Base-by-base conservation (phyloP, 1,140 invertebrate species). In the Pinna nobilis region DNA sequence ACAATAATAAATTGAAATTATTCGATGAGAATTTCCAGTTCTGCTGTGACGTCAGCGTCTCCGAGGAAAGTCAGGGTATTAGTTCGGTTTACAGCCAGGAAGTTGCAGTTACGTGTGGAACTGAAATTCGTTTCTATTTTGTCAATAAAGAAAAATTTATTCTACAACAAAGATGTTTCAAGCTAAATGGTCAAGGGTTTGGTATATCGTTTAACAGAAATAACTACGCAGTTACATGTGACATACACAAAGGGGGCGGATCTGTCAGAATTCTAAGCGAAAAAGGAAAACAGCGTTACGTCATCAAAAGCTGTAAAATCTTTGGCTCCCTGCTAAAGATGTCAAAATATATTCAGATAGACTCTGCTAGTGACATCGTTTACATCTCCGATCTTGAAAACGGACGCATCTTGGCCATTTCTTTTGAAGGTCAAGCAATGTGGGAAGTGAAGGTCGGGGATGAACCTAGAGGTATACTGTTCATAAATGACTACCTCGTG, bases 341-440 rank as follows among this genome's bases (percentile, higher is more conserved):
- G 59, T 39, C 39, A 23, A 63, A 63, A 20, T 63, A 37, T 25
- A 37, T 63, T n/a, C 59, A 63, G 39, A 39, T 63, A 13, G 37
- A 63, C 25, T 37, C 35, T 28, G n/a, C 59, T 6, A 20, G 28
- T 23, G 59, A 63, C 18, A 35, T 63, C 25, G 37, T 63, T 20
- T 63, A 63, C 28, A 41, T 63, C 23, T 63, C 59, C 37, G 59
- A 63, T 25, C n/a, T 35, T 41, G 23, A 44, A 63, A 63, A 63
- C 25, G 39, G 39, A 6, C 59, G 59, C 35, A 63, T 63, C 25
- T 33, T 63, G 7, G 44, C 35, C 44, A 37, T 63, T 15, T 41
- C 59, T 25, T 63, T 63, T 63, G 59, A 63, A 11, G 59, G 59
- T 23, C 35, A 30, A 7, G 59, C 35, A 13, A 25, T 63, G 23